These are phyloP conservation scores for Alectura lathami DNA, from an alignment of 2,113 vertebrate genomes.

Conservation along the genomic window DNA sequence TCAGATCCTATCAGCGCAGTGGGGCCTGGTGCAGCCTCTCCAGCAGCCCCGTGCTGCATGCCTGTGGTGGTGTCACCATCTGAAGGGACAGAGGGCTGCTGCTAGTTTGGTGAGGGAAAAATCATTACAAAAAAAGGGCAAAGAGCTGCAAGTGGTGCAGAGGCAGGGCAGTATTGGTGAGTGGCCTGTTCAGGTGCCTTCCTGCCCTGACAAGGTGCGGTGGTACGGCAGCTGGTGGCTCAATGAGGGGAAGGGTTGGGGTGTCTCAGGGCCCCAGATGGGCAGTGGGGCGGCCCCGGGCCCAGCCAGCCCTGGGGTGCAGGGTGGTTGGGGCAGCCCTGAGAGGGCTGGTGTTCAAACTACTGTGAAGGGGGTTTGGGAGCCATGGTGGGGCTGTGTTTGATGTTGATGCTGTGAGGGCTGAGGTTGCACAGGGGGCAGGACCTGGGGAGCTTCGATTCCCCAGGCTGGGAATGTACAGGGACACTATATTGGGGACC, in stretches of 20 bases:
- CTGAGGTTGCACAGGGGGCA: not conserved
- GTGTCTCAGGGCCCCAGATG: not conserved
- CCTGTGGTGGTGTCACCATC: no score
- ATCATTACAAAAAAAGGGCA: not conserved
- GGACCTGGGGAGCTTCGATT: not conserved
- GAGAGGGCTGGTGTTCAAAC: not conserved
- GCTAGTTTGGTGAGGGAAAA: not conserved
- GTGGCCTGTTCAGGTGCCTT: not conserved
- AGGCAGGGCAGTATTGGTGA: not conserved
- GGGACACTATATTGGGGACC: not conserved
- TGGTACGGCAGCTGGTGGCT: not conserved
- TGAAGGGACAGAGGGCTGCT: no score
- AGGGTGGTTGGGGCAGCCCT: fast-evolving
- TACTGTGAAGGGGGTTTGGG: not conserved
- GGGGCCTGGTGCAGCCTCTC: no score
- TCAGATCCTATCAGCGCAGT: not conserved
- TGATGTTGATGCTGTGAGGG: not conserved
- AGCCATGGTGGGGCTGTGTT: not conserved
- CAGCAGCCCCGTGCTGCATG: no score
- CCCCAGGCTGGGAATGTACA: fast-evolving
- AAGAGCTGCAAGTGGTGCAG: not conserved
- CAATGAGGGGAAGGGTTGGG: not conserved
- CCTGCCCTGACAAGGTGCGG: not conserved
- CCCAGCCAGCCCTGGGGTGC: no score
- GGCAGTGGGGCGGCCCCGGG: not conserved